Percentiles rank a stretch among this genome's conserved stretches.
Evolutionary conservation across 2,888 invertebrate genomes (phyloP).

Genomic region (Biston betularia): DNA sequence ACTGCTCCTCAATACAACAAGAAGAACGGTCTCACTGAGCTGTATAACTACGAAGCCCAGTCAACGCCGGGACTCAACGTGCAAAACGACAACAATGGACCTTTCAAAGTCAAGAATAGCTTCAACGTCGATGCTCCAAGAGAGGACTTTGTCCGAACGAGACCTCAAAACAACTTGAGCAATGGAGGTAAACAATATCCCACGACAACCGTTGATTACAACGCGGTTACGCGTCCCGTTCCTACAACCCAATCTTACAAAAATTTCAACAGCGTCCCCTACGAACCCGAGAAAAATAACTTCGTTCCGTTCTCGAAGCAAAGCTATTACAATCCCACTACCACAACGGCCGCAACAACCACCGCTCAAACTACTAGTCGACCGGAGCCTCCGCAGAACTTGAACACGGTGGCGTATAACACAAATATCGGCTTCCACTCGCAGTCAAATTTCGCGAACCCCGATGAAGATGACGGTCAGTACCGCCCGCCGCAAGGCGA

Average conservation of each 20-base stretch:
- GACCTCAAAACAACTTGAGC: conserved; percentile 45
- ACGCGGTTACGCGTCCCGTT: conserved; percentile 57
- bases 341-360: conserved; percentile 62
- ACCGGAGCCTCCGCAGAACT: conserved; percentile 62
- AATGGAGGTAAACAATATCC: conserved; percentile 41
- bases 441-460: conserved; percentile 69
- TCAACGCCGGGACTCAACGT: conserved; percentile 68
- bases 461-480: conserved; percentile 87
- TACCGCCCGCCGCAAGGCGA: conserved; percentile 82
- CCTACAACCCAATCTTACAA: conserved; percentile 69
- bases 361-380: conserved; percentile 66
- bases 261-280: conserved; percentile 76
- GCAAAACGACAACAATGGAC: conserved; percentile 67
- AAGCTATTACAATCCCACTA: conserved; percentile 67
- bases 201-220: conserved; percentile 62
- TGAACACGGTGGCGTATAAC: conserved; percentile 79
- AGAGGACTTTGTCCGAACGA: conserved; percentile 67
- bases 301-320: conserved; percentile 70
- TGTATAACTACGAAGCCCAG: conserved; percentile 78
- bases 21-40: conserved; percentile 76
- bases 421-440: conserved; percentile 77
- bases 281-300: conserved; percentile 76
- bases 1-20: conserved; percentile 66
- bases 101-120: conserved; percentile 72
- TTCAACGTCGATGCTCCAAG: conserved; percentile 69